Conservation (phyloP, 1,140 invertebrate genomes). For the Diabrotica undecimpunctata region DNA sequence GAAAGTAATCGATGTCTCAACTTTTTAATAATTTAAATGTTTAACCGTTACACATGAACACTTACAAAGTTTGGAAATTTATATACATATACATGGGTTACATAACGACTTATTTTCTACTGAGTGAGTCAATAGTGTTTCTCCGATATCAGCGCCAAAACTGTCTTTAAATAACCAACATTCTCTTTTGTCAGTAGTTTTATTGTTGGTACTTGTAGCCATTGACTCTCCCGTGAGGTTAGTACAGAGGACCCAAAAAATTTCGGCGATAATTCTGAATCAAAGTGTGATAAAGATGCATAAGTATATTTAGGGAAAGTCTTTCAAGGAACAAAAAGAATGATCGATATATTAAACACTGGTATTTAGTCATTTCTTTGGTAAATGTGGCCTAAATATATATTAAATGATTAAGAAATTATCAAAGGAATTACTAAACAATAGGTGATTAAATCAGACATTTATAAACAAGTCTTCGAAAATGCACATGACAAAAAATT, state of each 20-base stretch:
- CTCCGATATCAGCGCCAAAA: too few species aligned
- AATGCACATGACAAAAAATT: too few species aligned
- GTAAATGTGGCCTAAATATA: too few species aligned
- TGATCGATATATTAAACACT: too few species aligned
- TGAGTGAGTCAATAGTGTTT: background rate
- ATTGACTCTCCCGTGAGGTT: background rate
- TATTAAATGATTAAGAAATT: too few species aligned
- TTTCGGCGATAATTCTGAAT: conserved; percentile 1
- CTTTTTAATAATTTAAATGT: background rate
- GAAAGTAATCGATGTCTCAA: background rate
- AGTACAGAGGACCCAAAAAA: background rate
- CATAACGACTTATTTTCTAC: background rate
- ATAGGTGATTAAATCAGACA: too few species aligned
- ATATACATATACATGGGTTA: background rate
- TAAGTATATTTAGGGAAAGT: too few species aligned
- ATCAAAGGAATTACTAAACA: too few species aligned
- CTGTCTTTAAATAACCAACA: background rate
- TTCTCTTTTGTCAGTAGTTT: background rate
- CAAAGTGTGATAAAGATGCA: background rate
- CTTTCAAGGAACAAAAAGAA: too few species aligned
- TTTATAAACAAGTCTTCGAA: too few species aligned
- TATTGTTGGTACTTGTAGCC: background rate
- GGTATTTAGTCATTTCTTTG: too few species aligned
- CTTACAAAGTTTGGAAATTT: background rate
- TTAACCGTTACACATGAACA: background rate